Conservation (phyloP, 2,113 vertebrate genomes). For the Crotalus tigris region DNA sequence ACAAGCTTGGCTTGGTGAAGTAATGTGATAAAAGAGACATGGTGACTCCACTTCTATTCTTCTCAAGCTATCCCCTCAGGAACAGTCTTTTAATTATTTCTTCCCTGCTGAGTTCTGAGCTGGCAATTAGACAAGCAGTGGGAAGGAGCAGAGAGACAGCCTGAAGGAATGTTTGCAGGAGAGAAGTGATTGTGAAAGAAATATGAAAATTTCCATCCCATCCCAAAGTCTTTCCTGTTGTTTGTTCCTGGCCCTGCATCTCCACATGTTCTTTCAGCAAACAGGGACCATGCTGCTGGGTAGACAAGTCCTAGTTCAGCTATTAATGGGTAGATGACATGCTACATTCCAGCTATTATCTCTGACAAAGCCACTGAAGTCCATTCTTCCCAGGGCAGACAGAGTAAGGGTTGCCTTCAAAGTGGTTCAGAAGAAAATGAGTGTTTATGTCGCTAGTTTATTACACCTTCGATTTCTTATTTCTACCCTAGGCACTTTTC, state of each 20-base stretch:
- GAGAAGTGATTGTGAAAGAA: neutral
- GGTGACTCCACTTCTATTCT: neutral
- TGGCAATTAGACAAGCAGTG: neutral
- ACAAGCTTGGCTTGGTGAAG: neutral
- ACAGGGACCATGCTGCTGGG: neutral
- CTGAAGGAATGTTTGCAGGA: neutral
- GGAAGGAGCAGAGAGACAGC: neutral
- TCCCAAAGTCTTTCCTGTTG: neutral
- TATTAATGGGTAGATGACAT: neutral
- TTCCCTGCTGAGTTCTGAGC: neutral
- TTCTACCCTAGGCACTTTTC: neutral
- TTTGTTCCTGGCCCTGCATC: neutral
- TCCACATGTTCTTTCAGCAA: neutral
- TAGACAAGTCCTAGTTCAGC: neutral
- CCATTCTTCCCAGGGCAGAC: neutral
- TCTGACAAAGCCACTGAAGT: neutral
- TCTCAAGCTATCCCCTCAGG: neutral
- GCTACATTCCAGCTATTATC: neutral
- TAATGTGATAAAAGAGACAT: neutral
- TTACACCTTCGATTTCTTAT: neutral
- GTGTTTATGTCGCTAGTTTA: neutral
- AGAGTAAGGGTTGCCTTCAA: neutral
- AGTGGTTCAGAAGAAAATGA: neutral
- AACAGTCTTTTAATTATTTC: neutral
- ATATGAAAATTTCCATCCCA: neutral